phyloP scores from a whole-genome alignment of 2,888 invertebrate genomes.

The Oxystoma pomonae region DNA sequence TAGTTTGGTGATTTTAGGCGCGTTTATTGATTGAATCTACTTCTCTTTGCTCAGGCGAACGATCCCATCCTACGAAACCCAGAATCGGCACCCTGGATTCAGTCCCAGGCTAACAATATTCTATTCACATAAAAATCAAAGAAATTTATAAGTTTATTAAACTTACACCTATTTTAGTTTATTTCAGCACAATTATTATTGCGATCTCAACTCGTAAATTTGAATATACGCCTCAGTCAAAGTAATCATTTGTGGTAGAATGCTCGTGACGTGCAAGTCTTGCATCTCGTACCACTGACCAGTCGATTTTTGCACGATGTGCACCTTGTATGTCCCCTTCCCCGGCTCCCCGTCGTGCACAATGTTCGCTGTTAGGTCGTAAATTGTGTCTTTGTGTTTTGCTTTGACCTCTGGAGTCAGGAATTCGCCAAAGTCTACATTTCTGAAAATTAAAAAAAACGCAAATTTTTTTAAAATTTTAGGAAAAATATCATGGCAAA shows the following conservation, averaged over 20 bases:
- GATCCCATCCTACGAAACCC: too few species aligned
- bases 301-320: constrained; percentile 84
- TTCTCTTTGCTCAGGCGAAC: too few species aligned
- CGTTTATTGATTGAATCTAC: too few species aligned
- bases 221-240: constrained; percentile 99
- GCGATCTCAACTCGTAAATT: constrained; percentile 58
- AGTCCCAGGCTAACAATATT: too few species aligned
- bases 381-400: constrained; percentile 77
- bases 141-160: too few species aligned
- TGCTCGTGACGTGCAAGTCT: constrained; percentile 97
- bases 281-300: constrained; percentile 84
- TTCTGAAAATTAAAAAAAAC: constrained; percentile 56
- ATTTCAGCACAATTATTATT: too few species aligned
- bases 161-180: too few species aligned
- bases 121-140: too few species aligned
- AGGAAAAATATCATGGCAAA: too few species aligned
- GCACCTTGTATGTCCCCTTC: constrained; percentile 92
- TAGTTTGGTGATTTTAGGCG: too few species aligned
- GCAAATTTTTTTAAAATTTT: not conserved
- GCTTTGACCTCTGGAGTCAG: constrained; percentile 79
- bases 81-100: too few species aligned
- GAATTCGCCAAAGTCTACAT: constrained; percentile 96
- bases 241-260: constrained; percentile 99
- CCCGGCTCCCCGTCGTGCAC: constrained; percentile 97
- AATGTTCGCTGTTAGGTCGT: constrained; percentile 97